phyloP scores from a whole-genome alignment of 2,797 vertebrate species.

The Alectoris magna region DNA sequence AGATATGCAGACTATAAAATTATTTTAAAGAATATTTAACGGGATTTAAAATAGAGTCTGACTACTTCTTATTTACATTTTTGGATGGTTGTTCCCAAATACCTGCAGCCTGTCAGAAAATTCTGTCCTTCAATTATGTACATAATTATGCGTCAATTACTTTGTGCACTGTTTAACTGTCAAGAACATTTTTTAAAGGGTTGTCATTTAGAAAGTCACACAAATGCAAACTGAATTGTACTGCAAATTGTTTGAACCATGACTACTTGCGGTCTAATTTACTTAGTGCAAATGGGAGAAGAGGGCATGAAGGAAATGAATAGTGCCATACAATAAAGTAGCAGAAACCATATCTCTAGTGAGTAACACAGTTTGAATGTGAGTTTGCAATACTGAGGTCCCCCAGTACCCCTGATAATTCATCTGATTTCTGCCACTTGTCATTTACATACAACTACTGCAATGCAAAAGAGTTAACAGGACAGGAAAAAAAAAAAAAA shows the following conservation, averaged over 20 bases:
- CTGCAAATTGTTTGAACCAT: background rate
- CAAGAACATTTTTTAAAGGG: background rate
- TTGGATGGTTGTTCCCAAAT: background rate
- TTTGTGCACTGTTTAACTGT: slow-evolving; percentile 3
- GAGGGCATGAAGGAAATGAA: background rate
- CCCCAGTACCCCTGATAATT: background rate
- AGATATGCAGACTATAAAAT: background rate
- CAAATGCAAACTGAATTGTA: slow-evolving; percentile 13
- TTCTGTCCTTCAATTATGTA: background rate
- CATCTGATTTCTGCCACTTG: background rate
- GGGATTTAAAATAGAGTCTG: background rate
- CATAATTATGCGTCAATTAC: background rate
- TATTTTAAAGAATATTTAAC: background rate
- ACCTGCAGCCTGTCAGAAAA: slow-evolving; percentile 6
- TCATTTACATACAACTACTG: background rate
- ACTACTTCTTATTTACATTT: background rate
- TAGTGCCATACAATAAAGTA: background rate
- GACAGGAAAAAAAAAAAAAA: background rate
- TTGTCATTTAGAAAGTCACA: slow-evolving; percentile 8
- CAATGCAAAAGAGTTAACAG: background rate
- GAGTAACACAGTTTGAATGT: background rate
- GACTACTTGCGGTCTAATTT: background rate
- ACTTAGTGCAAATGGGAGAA: background rate
- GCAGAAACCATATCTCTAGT: background rate
- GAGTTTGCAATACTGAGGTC: background rate